phyloP scores from a whole-genome alignment of 2,797 vertebrate species.

The Chelidonichthys spinosus region DNA sequence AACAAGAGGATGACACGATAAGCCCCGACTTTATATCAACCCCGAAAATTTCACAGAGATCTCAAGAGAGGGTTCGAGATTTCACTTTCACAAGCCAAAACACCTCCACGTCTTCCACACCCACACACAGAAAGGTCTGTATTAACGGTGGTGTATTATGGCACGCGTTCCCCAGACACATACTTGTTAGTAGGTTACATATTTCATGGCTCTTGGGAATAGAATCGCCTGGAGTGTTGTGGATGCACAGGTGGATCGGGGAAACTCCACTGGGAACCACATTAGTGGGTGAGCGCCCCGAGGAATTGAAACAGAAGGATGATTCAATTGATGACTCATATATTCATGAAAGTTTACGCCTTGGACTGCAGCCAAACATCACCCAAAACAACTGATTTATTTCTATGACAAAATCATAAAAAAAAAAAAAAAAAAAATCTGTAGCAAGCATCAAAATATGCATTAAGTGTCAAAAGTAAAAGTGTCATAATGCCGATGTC shows the following conservation, averaged over 20 bases:
- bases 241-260: not conserved
- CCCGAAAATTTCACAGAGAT: slow-evolving; percentile 32
- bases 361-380: no score
- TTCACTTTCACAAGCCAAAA: slow-evolving; percentile 2
- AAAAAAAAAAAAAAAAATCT: not conserved
- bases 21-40: slow-evolving; percentile 30
- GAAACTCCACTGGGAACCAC: no score
- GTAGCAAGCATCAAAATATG: not conserved
- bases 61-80: slow-evolving; percentile 17
- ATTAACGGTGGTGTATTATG: not conserved
- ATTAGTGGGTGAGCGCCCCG: no score
- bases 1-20: slow-evolving; percentile 32
- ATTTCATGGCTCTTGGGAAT: not conserved
- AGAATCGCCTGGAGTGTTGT: not conserved
- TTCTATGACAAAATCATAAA: not conserved
- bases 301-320: not conserved
- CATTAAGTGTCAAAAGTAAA: not conserved
- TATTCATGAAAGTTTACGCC: not conserved
- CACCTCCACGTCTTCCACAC: not conserved
- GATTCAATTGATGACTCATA: not conserved
- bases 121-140: not conserved
- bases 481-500: not conserved
- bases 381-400: no score
- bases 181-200: not conserved
- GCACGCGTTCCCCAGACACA: not conserved